Conservation (phyloP, 2,888 invertebrate species). For the Lomographa bimaculata region DNA sequence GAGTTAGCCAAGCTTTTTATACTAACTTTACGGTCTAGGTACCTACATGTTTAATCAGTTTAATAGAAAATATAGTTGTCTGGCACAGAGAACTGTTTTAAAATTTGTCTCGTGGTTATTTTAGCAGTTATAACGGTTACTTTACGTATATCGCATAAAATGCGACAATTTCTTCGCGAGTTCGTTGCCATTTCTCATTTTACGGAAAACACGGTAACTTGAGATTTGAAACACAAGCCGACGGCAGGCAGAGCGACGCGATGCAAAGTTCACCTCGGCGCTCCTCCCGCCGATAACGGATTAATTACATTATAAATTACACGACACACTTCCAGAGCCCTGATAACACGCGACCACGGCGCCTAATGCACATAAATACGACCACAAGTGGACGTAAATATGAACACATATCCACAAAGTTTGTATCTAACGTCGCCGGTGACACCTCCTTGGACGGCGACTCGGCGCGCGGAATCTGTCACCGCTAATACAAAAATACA, state of each 20-base stretch:
- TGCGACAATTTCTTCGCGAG: too few species aligned
- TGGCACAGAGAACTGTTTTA: too few species aligned
- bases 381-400: conserved; percentile 36
- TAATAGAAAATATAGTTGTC: too few species aligned
- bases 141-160: too few species aligned
- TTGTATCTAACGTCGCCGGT: too few species aligned
- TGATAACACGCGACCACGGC: conserved; percentile 64
- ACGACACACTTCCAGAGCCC: conserved; percentile 69
- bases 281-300: conserved; percentile 67
- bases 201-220: conserved; percentile 12
- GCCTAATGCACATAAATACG: conserved; percentile 59
- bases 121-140: too few species aligned
- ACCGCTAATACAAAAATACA: conserved; percentile 61
- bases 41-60: too few species aligned
- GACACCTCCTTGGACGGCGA: too few species aligned
- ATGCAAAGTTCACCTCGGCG: conserved; percentile 65
- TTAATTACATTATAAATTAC: conserved; percentile 80
- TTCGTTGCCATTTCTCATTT: conserved; percentile 16
- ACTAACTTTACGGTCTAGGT: too few species aligned
- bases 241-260: conserved; percentile 37
- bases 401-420: conserved; percentile 35
- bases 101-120: too few species aligned
- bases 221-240: conserved; percentile 30
- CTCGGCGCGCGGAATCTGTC: conserved; percentile 54
- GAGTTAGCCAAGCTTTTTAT: too few species aligned